Conservation (phyloP, 2,888 invertebrate genomes). For the Scaptodrosophila latifasciaeformis region DNA sequence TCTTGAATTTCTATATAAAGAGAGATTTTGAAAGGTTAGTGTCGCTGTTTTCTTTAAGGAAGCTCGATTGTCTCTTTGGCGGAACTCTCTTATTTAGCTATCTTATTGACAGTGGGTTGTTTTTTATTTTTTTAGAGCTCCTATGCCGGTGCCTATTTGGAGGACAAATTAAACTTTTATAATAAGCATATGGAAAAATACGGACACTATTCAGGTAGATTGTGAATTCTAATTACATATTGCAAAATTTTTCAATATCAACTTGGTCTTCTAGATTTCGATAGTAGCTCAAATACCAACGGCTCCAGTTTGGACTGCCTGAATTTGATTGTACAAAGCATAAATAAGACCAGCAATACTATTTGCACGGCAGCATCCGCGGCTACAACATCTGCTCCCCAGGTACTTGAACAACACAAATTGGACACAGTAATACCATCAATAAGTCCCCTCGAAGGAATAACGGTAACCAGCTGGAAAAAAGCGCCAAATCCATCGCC, state of each 20-base stretch:
- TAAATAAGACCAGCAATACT: conserved; percentile 73
- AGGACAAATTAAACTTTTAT: conserved; percentile 72
- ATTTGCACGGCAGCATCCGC: conserved; percentile 22
- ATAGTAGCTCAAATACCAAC: conserved; percentile 72
- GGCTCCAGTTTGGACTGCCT: conserved; percentile 81
- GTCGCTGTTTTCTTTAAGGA: too few relatives aligned
- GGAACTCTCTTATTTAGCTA: conserved; percentile 2
- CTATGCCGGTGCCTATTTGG: conserved; percentile 74
- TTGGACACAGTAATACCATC: too few relatives aligned
- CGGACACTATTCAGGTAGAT: conserved; percentile 72
- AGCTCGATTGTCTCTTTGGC: too few relatives aligned
- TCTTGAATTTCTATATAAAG: too few relatives aligned
- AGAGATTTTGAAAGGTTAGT: too few relatives aligned
- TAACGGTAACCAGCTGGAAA: background rate
- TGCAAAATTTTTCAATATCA: conserved; percentile 5
- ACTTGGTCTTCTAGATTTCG: conserved; percentile 75
- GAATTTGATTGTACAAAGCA: conserved; percentile 83
- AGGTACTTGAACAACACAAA: too few relatives aligned
- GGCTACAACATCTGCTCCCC: conserved; percentile 16
- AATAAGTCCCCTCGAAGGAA: background rate
- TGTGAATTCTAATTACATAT: background rate
- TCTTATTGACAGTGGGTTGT: too few relatives aligned
- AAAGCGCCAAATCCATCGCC: conserved; percentile 22
- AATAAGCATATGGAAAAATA: conserved; percentile 71
- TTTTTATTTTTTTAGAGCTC: conserved; percentile 66